These are phyloP conservation scores for Typhlomys cinereus DNA, from an alignment of 2,113 vertebrate genomes.

Conservation along the genomic window DNA sequence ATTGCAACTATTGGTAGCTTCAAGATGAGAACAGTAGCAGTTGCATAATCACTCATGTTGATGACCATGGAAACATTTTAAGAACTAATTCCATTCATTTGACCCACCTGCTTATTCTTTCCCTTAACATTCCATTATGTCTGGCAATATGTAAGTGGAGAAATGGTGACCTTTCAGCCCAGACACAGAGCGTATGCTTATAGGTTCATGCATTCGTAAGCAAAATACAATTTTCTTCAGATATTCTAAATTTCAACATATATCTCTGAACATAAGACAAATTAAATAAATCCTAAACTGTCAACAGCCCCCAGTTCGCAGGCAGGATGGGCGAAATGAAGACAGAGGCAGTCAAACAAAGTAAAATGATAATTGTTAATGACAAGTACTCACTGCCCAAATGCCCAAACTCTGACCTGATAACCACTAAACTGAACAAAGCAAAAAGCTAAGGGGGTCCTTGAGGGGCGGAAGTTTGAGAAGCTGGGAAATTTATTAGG, in stretches of 20 bases:
- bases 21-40: no score
- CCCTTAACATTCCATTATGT: background rate
- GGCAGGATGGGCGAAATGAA: background rate
- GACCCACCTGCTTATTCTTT: background rate
- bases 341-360: background rate
- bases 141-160: background rate
- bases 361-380: background rate
- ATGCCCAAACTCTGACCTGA: background rate
- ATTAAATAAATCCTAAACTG: background rate
- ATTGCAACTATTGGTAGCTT: no score
- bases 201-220: background rate
- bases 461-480: no score
- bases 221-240: background rate
- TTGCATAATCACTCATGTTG: no score
- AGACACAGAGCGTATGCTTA: conserved; percentile 9
- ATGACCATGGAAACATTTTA: no score
- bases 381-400: background rate
- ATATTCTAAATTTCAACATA: conserved; percentile 24
- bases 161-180: conserved; percentile 11
- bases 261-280: background rate
- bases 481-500: background rate
- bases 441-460: background rate
- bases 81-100: conserved; percentile 1
- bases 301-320: background rate
- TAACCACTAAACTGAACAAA: background rate